Percentiles rank a stretch among this genome's conserved stretches.
Conservation (phyloP, 2,113 vertebrate species). For the Catharus bicknelli region DNA sequence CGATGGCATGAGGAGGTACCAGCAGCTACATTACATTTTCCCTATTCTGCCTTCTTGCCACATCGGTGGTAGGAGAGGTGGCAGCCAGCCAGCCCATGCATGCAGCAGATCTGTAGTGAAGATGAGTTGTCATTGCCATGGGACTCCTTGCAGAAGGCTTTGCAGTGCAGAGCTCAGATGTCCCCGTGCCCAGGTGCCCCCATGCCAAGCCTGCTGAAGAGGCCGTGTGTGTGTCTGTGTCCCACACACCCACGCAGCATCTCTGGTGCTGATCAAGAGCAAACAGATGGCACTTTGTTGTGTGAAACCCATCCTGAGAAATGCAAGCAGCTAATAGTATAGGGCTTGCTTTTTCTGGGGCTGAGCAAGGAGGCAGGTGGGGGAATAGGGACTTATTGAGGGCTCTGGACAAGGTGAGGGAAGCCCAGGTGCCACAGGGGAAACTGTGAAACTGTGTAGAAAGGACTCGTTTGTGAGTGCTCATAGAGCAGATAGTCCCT, state of each 20-base stretch:
- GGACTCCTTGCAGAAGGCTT: neutral
- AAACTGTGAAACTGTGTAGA: no score
- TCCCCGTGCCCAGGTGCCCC: neutral
- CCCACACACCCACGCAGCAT: neutral
- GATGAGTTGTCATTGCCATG: neutral
- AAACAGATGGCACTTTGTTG: neutral
- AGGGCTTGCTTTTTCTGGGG: neutral
- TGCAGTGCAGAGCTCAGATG: neutral
- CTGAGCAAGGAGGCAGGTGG: neutral
- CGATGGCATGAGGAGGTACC: rapidly evolving
- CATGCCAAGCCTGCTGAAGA: neutral
- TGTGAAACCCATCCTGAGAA: neutral
- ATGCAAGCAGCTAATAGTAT: neutral
- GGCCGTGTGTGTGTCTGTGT: neutral
- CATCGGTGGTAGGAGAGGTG: neutral
- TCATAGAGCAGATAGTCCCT: neutral
- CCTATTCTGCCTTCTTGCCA: neutral
- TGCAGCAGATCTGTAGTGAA: neutral
- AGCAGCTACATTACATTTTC: neutral
- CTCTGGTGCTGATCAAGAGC: neutral
- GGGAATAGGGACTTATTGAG: neutral
- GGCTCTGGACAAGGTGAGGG: rapidly evolving
- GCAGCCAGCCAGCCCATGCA: neutral
- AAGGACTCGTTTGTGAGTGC: rapidly evolving
- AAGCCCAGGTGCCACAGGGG: neutral